Evolutionary conservation across 2,797 vertebrate genomes (phyloP).

Genomic region (Onychomys torridus): DNA sequence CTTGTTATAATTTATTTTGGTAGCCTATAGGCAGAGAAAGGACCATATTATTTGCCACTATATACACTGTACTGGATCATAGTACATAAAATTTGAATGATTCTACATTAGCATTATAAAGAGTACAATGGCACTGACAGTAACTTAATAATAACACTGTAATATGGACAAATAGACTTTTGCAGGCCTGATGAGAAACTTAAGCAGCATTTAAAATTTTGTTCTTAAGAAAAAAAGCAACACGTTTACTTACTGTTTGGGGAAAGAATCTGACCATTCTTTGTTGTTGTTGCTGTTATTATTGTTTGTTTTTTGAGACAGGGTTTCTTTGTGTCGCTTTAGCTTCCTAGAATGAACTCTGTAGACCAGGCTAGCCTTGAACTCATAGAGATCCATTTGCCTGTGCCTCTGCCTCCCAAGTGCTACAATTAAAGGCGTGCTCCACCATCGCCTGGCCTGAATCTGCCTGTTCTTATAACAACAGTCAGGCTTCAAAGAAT

Average conservation of each 20-base stretch:
- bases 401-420: too few species aligned
- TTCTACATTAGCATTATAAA: background rate
- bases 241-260: background rate
- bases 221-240: background rate
- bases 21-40: background rate
- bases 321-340: too few species aligned
- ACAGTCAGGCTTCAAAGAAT: background rate
- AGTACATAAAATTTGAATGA: background rate
- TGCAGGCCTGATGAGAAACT: background rate
- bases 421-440: too few species aligned
- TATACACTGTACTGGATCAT: background rate
- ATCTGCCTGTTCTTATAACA: background rate
- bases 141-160: background rate
- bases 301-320: too few species aligned
- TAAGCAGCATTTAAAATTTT: constrained; percentile 9
- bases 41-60: background rate
- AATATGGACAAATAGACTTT: background rate
- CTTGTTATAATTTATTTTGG: background rate
- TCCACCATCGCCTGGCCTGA: too few species aligned
- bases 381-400: too few species aligned
- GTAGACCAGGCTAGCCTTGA: too few species aligned
- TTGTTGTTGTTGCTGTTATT: too few species aligned
- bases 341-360: too few species aligned
- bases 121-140: background rate
- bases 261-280: background rate